Evolutionary conservation across 2,888 invertebrate species (phyloP), one percentile per base, ranked within the genome.

Genomic region (Acrobasis consociella): DNA sequence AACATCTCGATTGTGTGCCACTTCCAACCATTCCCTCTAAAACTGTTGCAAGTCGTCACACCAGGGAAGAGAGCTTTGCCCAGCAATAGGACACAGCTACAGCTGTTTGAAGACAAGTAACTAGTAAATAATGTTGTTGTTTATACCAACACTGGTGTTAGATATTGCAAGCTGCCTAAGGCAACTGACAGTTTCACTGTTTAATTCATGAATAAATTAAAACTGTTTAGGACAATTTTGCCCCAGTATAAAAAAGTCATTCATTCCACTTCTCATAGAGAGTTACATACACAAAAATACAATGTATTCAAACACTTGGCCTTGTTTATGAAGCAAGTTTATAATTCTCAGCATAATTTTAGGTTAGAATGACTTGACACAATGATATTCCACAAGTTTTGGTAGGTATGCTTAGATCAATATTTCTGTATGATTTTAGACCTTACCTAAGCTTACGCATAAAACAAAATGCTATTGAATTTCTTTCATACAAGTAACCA

Each of bases 281-380:
- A 9, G 13, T n/a, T 13, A 46, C 3, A 46, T n/a, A 46, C 11
- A 46, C 46, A 46, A 46, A 10, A 46, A 46, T 46, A 46, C 46
- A 13, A 13, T 46, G 46, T 46, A 42, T 42, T 17, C 22, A 42
- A 58, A 22, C 16, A 51, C 13, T 39, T 31, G 22, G 31, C 31
- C 13, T 52, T 31, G 55, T 58, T 22, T 42, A 9, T 52, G 52
- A 22, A 37, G 13, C 22, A 22, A 22, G 22, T 22, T 22, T 22
- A 22, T 22, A 22, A 22, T 2, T 22, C 31, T 52, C 22, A 51
- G 51, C 16, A 55, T 9, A 74, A n/a, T 60, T 39, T 51, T 60
- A 60, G 73, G 71, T 72, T 74, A 75, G 65, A 69, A 69, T 76
- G 74, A 75, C 72, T 66, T 58, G 62, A 72, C 71, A 60, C 49